phyloP scores from a whole-genome alignment of 2,888 invertebrate species.

The Lasioglossum oenotherae region DNA sequence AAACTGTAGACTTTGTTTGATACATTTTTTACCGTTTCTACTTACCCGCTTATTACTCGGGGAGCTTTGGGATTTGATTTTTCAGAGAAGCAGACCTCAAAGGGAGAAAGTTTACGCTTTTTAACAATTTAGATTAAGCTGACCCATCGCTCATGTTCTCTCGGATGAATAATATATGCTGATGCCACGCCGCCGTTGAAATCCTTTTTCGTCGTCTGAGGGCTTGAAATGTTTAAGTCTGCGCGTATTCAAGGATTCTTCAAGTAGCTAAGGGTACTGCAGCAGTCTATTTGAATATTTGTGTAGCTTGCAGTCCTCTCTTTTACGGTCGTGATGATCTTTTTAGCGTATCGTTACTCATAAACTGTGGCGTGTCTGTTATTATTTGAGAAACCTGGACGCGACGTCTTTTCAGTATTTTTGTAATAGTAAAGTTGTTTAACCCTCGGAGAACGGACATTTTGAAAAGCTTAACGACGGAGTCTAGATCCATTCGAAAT shows the following conservation, averaged over 20 bases:
- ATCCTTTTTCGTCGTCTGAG: slow-evolving; percentile 5
- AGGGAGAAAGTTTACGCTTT: background rate
- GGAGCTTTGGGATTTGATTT: background rate
- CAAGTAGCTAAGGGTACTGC: background rate
- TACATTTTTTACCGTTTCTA: background rate
- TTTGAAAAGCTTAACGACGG: background rate
- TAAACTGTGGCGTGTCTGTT: background rate
- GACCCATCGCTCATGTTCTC: background rate
- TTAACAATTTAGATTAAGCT: background rate
- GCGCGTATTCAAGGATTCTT: slow-evolving; percentile 1
- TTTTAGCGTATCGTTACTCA: background rate
- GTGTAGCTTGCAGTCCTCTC: slow-evolving; percentile 4
- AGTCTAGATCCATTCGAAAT: background rate
- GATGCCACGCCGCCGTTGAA: background rate
- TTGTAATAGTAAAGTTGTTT: background rate
- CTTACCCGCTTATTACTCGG: background rate
- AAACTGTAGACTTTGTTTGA: too few species aligned
- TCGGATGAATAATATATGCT: background rate
- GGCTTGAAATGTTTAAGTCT: slow-evolving; percentile 5
- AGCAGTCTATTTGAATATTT: slow-evolving; percentile 7
- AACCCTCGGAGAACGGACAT: background rate
- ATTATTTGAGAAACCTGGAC: background rate
- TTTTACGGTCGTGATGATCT: background rate
- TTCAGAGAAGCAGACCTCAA: background rate
- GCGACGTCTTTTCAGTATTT: background rate